Percentiles rank a stretch among this genome's conserved stretches.
phyloP scores from a whole-genome alignment of 1,140 invertebrate genomes.

The Achroia grisella region DNA sequence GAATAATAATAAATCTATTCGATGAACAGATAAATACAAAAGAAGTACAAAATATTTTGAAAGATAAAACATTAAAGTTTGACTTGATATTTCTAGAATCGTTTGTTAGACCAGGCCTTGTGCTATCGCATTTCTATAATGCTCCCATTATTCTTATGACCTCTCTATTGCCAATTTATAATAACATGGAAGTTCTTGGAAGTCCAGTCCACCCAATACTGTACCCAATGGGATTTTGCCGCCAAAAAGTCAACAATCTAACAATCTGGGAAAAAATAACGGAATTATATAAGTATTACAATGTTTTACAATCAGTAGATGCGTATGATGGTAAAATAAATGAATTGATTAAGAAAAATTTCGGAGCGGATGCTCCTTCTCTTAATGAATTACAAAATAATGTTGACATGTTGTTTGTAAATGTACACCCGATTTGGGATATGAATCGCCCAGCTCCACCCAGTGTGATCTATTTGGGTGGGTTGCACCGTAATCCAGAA shows the following conservation, averaged over 20 bases:
- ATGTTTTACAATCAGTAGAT: background rate
- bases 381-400: slow-evolving; percentile 61
- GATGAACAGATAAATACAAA: slow-evolving; percentile 26
- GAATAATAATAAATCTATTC: slow-evolving; percentile 12
- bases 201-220: slow-evolving; percentile 60
- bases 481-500: slow-evolving; percentile 60
- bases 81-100: slow-evolving; percentile 50
- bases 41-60: slow-evolving; percentile 33
- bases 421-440: slow-evolving; percentile 62
- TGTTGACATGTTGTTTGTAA: slow-evolving; percentile 73
- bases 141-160: slow-evolving; percentile 53
- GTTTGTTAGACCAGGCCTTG: slow-evolving; percentile 18
- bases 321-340: slow-evolving; percentile 24
- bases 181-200: slow-evolving; percentile 37
- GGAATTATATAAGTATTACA: slow-evolving; percentile 22
- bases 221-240: slow-evolving; percentile 43
- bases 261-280: slow-evolving; percentile 38
- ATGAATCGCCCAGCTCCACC: slow-evolving; percentile 62
- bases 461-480: slow-evolving; percentile 64
- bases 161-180: slow-evolving; percentile 26
- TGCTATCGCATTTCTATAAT: slow-evolving; percentile 48
- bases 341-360: slow-evolving; percentile 40
- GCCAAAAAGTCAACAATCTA: slow-evolving; percentile 28
- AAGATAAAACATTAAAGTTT: slow-evolving; percentile 25
- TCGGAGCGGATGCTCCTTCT: slow-evolving; percentile 47